These are phyloP conservation scores for Cyphomyrus discorhynchus DNA, from an alignment of 2,113 vertebrate species.

Conservation along the genomic window DNA sequence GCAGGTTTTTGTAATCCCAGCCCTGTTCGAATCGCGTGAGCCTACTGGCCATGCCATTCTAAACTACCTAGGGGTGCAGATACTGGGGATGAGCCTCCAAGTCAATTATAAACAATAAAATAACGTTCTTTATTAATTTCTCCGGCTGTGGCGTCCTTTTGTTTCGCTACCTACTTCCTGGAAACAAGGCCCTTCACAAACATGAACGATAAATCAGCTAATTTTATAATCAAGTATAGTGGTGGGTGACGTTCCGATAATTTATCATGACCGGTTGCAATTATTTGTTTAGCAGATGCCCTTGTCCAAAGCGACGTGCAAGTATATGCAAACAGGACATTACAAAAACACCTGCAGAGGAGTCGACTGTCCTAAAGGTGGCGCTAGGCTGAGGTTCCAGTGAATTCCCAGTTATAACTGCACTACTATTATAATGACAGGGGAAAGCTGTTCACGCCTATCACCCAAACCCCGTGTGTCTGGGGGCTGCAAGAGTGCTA, in stretches of 20 bases:
- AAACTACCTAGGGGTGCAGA: constrained; percentile 34
- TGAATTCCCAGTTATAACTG: too few relatives aligned
- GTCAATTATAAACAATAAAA: constrained; percentile 57
- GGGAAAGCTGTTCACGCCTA: too few relatives aligned
- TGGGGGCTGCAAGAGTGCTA: too few relatives aligned
- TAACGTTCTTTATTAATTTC: constrained; percentile 58
- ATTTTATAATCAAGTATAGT: not conserved
- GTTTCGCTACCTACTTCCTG: not conserved
- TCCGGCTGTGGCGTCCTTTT: constrained; percentile 56
- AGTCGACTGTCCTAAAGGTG: too few relatives aligned
- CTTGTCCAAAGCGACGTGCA: too few relatives aligned
- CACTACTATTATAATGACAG: too few relatives aligned
- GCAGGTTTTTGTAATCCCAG: not conserved
- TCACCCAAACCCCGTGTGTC: too few relatives aligned
- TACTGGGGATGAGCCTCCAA: not conserved
- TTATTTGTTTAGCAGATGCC: not conserved
- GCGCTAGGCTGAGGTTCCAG: too few relatives aligned
- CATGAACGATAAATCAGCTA: not conserved
- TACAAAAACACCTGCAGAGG: too few relatives aligned
- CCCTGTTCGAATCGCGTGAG: not conserved
- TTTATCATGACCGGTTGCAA: not conserved
- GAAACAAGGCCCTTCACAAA: not conserved
- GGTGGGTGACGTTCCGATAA: too few relatives aligned
- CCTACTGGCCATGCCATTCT: not conserved
- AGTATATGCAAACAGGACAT: too few relatives aligned